phyloP scores from a whole-genome alignment of 2,797 vertebrate genomes.

The Fundulus diaphanus region DNA sequence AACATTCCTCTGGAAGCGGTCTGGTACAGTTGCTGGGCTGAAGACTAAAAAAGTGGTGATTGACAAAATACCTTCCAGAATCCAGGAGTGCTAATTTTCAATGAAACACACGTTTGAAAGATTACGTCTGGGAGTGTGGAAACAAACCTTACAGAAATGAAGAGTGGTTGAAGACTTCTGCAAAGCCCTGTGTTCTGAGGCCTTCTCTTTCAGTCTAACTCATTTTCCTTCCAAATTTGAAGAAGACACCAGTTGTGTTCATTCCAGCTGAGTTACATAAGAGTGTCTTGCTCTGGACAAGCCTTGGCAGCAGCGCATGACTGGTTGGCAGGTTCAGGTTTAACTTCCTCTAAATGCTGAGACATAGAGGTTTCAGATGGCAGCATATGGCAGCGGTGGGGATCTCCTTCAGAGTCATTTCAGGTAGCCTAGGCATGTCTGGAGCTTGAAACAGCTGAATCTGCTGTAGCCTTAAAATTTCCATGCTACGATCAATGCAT shows the following conservation, averaged over 20 bases:
- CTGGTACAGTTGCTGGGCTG: background rate
- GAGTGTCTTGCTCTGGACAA: conserved; percentile 36
- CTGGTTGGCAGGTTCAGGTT: conserved; percentile 36
- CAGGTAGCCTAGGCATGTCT: conserved; percentile 39
- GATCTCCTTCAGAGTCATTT: conserved; percentile 58
- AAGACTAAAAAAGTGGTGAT: background rate
- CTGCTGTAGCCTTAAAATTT: conserved; percentile 4
- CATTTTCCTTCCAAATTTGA: conserved; percentile 22
- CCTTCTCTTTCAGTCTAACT: conserved; percentile 5
- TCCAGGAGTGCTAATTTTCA: background rate
- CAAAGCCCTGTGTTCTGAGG: background rate
- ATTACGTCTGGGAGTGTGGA: background rate
- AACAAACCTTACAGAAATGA: background rate
- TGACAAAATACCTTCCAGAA: background rate
- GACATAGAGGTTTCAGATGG: conserved; percentile 61
- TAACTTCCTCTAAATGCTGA: conserved; percentile 57
- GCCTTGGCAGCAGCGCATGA: conserved; percentile 29
- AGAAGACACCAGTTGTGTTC: conserved; percentile 37
- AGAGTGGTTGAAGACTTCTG: background rate
- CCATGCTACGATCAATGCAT: conserved; percentile 19
- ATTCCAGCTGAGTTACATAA: conserved; percentile 41
- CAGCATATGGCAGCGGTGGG: conserved; percentile 44
- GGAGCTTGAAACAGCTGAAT: conserved; percentile 66
- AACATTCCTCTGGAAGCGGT: too few species aligned
- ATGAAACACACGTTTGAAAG: background rate